phyloP scores from a whole-genome alignment of 2,797 vertebrate species.

The Hozukius guyotensis region DNA sequence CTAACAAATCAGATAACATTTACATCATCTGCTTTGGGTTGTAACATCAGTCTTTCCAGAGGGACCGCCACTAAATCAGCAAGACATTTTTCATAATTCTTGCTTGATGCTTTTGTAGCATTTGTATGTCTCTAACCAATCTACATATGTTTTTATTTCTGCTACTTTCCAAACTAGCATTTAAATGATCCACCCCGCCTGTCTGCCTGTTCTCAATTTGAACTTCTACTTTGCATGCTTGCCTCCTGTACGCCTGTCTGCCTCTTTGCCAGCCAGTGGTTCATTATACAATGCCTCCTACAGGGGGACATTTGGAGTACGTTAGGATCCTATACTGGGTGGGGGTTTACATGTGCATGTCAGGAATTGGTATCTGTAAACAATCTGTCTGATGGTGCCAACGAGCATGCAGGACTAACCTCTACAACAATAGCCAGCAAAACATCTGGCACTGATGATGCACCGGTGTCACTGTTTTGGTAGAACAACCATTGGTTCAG shows the following conservation, averaged over 20 bases:
- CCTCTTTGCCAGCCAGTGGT: background rate
- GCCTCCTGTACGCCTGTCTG: background rate
- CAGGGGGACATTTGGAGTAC: slow-evolving; percentile 14
- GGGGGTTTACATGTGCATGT: background rate
- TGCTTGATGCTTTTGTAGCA: background rate
- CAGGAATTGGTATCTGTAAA: slow-evolving; percentile 26
- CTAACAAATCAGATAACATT: background rate
- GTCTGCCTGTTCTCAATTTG: background rate
- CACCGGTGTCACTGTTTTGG: slow-evolving; percentile 3
- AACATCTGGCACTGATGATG: slow-evolving; percentile 41
- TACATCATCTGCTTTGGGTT: background rate
- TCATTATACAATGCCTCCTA: slow-evolving; percentile 46
- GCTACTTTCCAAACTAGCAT: background rate
- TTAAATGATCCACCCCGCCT: slow-evolving; percentile 1
- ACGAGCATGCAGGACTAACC: slow-evolving; percentile 10
- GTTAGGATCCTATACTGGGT: background rate
- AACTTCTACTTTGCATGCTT: slow-evolving; percentile 11
- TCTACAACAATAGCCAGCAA: slow-evolving; percentile 28
- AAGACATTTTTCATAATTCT: background rate
- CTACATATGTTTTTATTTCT: background rate
- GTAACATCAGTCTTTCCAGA: background rate
- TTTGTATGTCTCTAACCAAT: background rate
- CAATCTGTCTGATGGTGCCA: slow-evolving; percentile 33
- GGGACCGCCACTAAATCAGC: background rate
- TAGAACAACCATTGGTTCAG: background rate